Percentiles rank a stretch among this genome's conserved stretches.
Conservation (phyloP, 2,888 invertebrate species). For the Eumerus sabulonum region DNA sequence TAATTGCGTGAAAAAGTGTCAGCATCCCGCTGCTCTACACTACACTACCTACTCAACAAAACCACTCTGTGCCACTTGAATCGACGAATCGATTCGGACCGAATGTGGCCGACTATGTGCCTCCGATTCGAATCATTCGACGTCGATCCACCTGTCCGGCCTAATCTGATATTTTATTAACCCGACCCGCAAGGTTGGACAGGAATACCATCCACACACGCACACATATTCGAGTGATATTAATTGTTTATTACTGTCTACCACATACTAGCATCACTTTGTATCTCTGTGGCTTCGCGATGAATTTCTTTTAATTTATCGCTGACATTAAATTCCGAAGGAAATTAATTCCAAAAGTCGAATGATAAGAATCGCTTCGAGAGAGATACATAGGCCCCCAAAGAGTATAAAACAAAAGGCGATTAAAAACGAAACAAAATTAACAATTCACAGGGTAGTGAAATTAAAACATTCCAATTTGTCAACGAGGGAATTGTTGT, state of each 20-base stretch:
- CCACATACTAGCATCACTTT: conserved; percentile 8
- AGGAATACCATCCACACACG: conserved; percentile 30
- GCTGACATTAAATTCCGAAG: conserved; percentile 53
- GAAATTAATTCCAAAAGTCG: conserved; percentile 38
- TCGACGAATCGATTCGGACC: too few species aligned
- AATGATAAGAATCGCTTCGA: conserved; percentile 37
- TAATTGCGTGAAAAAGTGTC: conserved; percentile 59
- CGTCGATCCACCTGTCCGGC: conserved; percentile 28
- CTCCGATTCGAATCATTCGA: background rate
- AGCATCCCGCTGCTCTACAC: conserved; percentile 9
- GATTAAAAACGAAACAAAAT: conserved; percentile 52
- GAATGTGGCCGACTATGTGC: too few species aligned
- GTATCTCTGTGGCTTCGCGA: conserved; percentile 2
- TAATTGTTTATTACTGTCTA: conserved; percentile 41
- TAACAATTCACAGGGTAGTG: conserved; percentile 42
- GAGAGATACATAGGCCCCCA: too few species aligned
- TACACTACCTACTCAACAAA: too few species aligned
- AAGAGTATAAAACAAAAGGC: conserved; percentile 23
- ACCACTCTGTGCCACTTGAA: too few species aligned
- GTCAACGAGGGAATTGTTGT: conserved; percentile 46
- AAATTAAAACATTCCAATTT: conserved; percentile 61
- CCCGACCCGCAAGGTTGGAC: conserved; percentile 15
- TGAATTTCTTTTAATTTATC: conserved; percentile 42
- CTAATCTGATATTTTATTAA: conserved; percentile 52
- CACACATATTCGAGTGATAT: conserved; percentile 22